These are phyloP conservation scores for Lepidocyrtoides sp. DNA, from an alignment of 2,888 invertebrate genomes.

Conservation along the genomic window DNA sequence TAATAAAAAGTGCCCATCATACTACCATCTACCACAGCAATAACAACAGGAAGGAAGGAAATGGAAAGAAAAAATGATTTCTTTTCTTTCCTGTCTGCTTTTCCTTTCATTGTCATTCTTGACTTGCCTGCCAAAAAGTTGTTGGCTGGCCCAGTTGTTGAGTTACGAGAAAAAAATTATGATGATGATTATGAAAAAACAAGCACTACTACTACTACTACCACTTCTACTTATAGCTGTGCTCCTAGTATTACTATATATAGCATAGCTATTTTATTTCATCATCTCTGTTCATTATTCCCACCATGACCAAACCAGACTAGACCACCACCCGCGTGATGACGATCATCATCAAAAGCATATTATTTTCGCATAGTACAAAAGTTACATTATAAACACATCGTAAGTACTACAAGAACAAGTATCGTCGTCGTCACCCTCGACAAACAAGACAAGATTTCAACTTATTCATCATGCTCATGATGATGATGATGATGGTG, in stretches of 20 bases:
- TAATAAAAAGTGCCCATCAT: not conserved
- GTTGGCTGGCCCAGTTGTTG: not conserved
- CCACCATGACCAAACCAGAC: not conserved
- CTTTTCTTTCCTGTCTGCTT: conserved; percentile 17
- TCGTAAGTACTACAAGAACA: not conserved
- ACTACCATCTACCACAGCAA: not conserved
- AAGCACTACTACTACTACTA: not conserved
- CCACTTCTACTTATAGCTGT: not conserved
- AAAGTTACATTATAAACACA: not conserved
- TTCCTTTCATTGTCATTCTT: conserved; percentile 36
- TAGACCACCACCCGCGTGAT: not conserved
- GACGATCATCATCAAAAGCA: not conserved
- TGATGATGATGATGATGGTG: not conserved
- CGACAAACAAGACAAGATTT: conserved; percentile 39
- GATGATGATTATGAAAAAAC: conserved; percentile 34
- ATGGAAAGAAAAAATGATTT: conserved; percentile 20
- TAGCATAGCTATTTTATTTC: not conserved
- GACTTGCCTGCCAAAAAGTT: conserved; percentile 34
- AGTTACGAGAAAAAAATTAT: not conserved
- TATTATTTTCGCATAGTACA: conserved; percentile 15
- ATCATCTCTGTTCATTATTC: not conserved
- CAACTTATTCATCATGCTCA: conserved; percentile 34
- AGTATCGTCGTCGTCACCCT: not conserved
- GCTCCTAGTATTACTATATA: no score
- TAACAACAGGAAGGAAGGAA: conserved; percentile 44